Conservation (phyloP, 1,140 invertebrate species). For the Aphis craccivora region DNA sequence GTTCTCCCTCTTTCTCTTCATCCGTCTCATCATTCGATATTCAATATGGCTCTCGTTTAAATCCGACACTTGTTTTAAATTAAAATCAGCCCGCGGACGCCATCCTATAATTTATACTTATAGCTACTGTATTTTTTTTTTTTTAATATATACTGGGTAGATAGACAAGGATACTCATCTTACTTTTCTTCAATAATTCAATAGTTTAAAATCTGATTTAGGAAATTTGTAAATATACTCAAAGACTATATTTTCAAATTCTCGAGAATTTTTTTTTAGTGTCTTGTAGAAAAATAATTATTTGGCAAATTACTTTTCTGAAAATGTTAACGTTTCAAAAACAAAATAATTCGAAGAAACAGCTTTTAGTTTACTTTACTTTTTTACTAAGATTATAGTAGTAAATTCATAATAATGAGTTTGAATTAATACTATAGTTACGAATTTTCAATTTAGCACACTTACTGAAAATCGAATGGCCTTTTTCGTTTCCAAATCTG, state of each 20-base stretch:
- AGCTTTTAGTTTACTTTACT: background rate
- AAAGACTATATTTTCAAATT: background rate
- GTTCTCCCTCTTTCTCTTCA: background rate
- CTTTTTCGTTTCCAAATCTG: background rate
- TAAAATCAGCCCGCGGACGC: background rate
- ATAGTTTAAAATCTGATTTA: background rate
- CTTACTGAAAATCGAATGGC: background rate
- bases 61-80: slow-evolving; percentile 38
- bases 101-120: background rate
- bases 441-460: background rate
- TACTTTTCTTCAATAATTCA: background rate
- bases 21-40: slow-evolving; percentile 21
- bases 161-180: background rate
- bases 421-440: background rate
- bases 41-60: slow-evolving; percentile 42
- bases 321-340: background rate
- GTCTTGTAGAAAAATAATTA: background rate
- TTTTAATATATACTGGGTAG: background rate
- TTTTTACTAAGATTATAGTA: background rate
- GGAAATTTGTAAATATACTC: background rate
- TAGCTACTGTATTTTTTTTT: background rate
- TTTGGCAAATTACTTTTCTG: background rate
- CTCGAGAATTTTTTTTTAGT: background rate
- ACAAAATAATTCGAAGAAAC: background rate
- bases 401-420: background rate